Percentiles rank a stretch among this genome's conserved stretches.
phyloP scores from a whole-genome alignment of 2,113 vertebrate species.

The Microtus ochrogaster region DNA sequence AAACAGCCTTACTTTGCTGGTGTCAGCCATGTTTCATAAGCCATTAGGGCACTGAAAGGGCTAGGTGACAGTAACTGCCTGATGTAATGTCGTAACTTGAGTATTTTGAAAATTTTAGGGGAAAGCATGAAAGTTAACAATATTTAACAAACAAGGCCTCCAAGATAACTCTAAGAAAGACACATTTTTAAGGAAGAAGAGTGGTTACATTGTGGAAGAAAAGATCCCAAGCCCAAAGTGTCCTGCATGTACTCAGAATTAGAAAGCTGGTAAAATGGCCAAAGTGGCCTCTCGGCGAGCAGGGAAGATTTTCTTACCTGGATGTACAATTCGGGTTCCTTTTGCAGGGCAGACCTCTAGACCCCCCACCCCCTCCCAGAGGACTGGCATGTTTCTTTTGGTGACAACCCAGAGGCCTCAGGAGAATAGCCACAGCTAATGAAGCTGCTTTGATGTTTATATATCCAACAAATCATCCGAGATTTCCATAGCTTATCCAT shows the following conservation, averaged over 20 bases:
- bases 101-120: not conserved
- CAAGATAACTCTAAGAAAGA: not conserved
- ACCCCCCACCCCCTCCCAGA: constrained; percentile 41
- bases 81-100: not conserved
- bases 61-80: not conserved
- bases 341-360: rapidly evolving
- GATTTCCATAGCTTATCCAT: constrained; percentile 86
- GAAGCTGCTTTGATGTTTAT: constrained; percentile 86
- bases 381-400: constrained; percentile 60
- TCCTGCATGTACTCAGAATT: not conserved
- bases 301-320: not conserved
- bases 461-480: constrained; percentile 84
- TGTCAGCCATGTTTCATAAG: not conserved
- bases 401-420: constrained; percentile 76
- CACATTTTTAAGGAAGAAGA: not conserved
- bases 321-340: not conserved
- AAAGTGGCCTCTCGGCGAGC: not conserved
- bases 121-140: not conserved
- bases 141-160: not conserved
- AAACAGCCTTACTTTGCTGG: not conserved
- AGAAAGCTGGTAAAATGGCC: not conserved
- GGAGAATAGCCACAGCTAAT: constrained; percentile 83
- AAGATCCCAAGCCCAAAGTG: not conserved
- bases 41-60: not conserved
- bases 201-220: rapidly evolving